A percentile compares a stretch with the other conserved stretches of the same genome.
These are phyloP conservation scores for Tadarida brasiliensis DNA, from an alignment of 2,797 vertebrate species.

Conservation along the genomic window DNA sequence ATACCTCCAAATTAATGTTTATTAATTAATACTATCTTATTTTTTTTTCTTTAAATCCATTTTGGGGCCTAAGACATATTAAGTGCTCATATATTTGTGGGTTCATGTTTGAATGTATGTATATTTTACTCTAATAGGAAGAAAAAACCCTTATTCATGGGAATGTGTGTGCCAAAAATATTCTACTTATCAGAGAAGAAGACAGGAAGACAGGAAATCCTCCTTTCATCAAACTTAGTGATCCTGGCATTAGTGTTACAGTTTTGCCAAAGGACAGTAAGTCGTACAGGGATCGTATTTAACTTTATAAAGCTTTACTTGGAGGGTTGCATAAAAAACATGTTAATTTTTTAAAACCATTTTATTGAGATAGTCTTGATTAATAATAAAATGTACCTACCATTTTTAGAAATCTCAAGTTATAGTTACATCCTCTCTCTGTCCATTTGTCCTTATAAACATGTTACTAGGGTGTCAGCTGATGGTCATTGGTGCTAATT, in stretches of 20 bases:
- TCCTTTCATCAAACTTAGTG: constrained; percentile 98
- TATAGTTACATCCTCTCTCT: constrained; percentile 11
- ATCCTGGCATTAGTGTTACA: constrained; percentile 96
- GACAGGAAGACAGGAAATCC: constrained; percentile 94
- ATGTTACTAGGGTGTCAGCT: background rate
- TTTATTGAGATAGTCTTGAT: constrained; percentile 47
- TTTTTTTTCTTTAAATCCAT: constrained; percentile 47
- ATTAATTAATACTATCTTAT: background rate
- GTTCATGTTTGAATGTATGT: constrained; percentile 66
- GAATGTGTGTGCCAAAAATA: constrained; percentile 97
- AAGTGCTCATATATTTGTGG: constrained; percentile 50
- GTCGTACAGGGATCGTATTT: constrained; percentile 73
- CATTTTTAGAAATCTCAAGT: constrained; percentile 55
- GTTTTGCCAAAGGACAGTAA: constrained; percentile 97
- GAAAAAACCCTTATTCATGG: constrained; percentile 96
- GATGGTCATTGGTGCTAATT: background rate
- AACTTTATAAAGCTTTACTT: constrained; percentile 53
- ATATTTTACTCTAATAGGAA: constrained; percentile 90
- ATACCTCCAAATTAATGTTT: constrained; percentile 54
- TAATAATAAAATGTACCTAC: constrained; percentile 15
- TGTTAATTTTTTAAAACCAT: constrained; percentile 34
- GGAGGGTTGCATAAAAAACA: constrained; percentile 58
- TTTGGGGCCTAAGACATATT: constrained; percentile 16
- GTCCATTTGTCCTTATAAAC: constrained; percentile 9
- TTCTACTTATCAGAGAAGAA: constrained; percentile 97